Evolutionary conservation across 92 coral and sea anemone genomes (phyloP).

Genomic region (Ricordea florida): DNA sequence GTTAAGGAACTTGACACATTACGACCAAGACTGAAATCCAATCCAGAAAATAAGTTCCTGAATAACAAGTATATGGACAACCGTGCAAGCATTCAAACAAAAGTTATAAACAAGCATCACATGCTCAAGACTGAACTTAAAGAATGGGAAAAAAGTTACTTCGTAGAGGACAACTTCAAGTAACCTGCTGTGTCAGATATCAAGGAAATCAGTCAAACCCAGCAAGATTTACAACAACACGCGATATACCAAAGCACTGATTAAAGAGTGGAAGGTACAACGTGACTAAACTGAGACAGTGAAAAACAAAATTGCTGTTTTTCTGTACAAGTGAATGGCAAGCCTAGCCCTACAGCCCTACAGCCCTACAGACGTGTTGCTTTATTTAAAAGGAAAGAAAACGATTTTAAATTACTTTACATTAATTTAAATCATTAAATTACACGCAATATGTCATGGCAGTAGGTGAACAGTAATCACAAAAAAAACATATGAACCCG

Average conservation of each 20-base stretch:
- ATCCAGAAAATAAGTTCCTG: background rate
- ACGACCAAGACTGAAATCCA: conserved; percentile 18
- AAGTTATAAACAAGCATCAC: conserved; percentile 32
- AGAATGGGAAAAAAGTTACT: conserved; percentile 67
- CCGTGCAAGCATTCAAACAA: conserved; percentile 40
- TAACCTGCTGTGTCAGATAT: conserved; percentile 50
- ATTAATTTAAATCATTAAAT: too few relatives aligned
- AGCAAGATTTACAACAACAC: conserved; percentile 30
- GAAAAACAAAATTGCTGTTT: too few relatives aligned
- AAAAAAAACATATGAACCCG: too few relatives aligned
- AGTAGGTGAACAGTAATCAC: too few relatives aligned
- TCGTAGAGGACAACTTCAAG: conserved; percentile 30
- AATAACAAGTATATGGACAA: conserved; percentile 12
- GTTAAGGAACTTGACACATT: conserved; percentile 33
- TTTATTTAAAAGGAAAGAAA: too few relatives aligned
- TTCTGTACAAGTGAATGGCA: too few relatives aligned
- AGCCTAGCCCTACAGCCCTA: too few relatives aligned
- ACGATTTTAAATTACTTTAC: too few relatives aligned
- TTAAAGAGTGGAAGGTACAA: conserved; percentile 59
- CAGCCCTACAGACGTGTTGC: too few relatives aligned
- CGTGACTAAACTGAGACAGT: too few relatives aligned
- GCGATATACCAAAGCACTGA: conserved; percentile 47
- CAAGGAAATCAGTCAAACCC: conserved; percentile 45
- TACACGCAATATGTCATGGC: too few relatives aligned
- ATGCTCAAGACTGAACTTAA: conserved; percentile 9